phyloP scores from a whole-genome alignment of 2,888 invertebrate species.

The Eristalis pertinax region DNA sequence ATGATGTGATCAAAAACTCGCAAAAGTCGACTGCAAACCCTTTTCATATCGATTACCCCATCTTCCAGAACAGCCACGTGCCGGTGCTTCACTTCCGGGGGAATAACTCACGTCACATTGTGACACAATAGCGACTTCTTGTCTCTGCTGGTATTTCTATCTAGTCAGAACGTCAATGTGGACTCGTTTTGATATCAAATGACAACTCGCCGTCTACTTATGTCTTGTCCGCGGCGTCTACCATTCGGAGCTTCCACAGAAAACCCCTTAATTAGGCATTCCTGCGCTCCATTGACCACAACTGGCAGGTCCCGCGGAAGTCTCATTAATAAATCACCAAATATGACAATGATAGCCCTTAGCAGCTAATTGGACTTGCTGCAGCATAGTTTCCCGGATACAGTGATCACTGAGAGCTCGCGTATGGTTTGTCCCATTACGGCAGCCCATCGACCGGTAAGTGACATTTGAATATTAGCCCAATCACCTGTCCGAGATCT shows the following conservation, averaged over 20 bases:
- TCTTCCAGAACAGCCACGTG: not conserved
- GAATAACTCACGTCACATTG: constrained; percentile 13
- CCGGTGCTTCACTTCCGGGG: constrained; percentile 9
- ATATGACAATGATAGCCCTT: constrained; percentile 62
- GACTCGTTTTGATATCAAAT: not conserved
- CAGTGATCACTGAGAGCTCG: constrained; percentile 7
- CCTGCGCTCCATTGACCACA: not conserved
- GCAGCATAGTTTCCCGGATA: constrained; percentile 37
- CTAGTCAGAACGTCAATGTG: constrained; percentile 9
- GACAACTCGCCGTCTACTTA: constrained; percentile 52
- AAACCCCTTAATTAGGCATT: constrained; percentile 50
- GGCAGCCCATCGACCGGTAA: constrained; percentile 31
- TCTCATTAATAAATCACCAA: constrained; percentile 62
- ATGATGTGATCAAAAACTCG: not conserved
- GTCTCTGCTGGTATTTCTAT: not conserved
- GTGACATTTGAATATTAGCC: constrained; percentile 67
- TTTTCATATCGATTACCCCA: not conserved
- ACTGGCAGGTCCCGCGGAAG: not conserved
- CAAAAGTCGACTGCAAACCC: no score
- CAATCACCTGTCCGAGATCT: constrained; percentile 47
- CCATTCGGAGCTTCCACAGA: not conserved
- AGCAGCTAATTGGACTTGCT: constrained; percentile 57
- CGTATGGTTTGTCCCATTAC: constrained; percentile 15
- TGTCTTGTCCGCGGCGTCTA: constrained; percentile 17
- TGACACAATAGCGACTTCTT: constrained; percentile 32